Evolutionary conservation across 2,888 invertebrate species (phyloP), one percentile per base, ranked within the genome.

Genomic region (Tipula vernalis): DNA sequence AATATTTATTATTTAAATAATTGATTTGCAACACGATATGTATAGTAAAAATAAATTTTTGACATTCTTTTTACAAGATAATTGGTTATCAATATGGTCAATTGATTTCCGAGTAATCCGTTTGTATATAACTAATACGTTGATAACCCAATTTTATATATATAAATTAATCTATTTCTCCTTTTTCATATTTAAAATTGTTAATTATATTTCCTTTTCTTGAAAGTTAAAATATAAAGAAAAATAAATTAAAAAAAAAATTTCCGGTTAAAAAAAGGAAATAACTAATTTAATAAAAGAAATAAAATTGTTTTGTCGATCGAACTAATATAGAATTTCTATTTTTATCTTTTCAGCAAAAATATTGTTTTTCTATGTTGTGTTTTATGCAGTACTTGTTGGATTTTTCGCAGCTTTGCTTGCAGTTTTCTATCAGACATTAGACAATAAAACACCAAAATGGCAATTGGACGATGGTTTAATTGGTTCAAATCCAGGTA

Each of bases 371-470:
- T 99, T 99, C 94, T 99, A 99, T 93, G 92, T 98, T 89, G 95
- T 99, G 92, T 99, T 99, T 94, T 99, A 99, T 93, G 94, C 96
- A 88, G 95, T 95, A 89, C 94, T 99, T 91, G 95, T 96, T 90
- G 98, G 96, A 87, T 99, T 99, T 94, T 99, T 99, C 93, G 95
- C 97, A 88, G 97, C 97, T 88, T 95, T 98, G 95, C 93, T 99
- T 92, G 96, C 97, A 89, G 95, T 98, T 90, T 99, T 99, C 94
- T 97, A 97, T 92, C 96, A 96, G 92, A 98, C 98, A 86, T 93
- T 98, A 92, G 96, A 97, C 90, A 91, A 93, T 89, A 95, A 95
- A 90, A 94, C 94, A 91, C 98, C 98, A 18, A 98, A 98, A 91
- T 98, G 97, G 97, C 96, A 96, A 92, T 93, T 96, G 91, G 95